A percentile compares a stretch with the other conserved stretches of the same genome.
Evolutionary conservation across 2,113 vertebrate genomes (phyloP).

Genomic region (Clarias batrachus): DNA sequence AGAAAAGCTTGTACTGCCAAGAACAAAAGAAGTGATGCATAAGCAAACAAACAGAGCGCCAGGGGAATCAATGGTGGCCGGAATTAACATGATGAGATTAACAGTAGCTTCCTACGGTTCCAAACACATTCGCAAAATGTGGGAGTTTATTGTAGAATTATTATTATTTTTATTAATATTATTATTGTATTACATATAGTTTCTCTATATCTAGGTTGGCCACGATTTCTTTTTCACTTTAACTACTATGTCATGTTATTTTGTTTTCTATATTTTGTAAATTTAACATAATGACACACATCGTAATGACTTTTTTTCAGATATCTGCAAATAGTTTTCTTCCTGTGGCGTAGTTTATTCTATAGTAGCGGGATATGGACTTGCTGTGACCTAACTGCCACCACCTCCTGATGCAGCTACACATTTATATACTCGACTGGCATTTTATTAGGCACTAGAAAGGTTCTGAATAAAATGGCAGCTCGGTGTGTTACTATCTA

Average conservation of each 20-base stretch:
- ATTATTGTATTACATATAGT: slow-evolving; percentile 30
- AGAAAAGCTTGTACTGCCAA: neutral
- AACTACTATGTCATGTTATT: slow-evolving; percentile 6
- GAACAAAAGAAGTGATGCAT: slow-evolving; percentile 28
- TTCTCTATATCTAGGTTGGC: slow-evolving; percentile 20
- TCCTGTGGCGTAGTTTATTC: neutral
- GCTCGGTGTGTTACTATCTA: neutral
- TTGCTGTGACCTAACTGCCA: neutral
- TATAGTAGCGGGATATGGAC: neutral
- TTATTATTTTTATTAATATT: slow-evolving; percentile 25
- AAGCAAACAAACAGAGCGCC: slow-evolving; percentile 22
- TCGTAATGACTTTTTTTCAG: neutral
- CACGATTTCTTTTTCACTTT: slow-evolving; percentile 3
- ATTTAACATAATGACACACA: neutral
- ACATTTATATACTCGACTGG: neutral
- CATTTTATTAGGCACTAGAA: neutral
- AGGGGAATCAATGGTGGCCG: slow-evolving; percentile 2
- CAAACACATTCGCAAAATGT: slow-evolving; percentile 36
- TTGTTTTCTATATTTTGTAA: neutral
- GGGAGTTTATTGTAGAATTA: slow-evolving; percentile 21
- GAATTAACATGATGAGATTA: slow-evolving; percentile 39
- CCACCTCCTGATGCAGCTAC: neutral
- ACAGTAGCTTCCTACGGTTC: slow-evolving; percentile 4
- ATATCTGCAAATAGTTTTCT: neutral
- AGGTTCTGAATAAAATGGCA: neutral